Evolutionary conservation across 2,888 invertebrate genomes (phyloP).

Genomic region (Colostygia pectinataria): DNA sequence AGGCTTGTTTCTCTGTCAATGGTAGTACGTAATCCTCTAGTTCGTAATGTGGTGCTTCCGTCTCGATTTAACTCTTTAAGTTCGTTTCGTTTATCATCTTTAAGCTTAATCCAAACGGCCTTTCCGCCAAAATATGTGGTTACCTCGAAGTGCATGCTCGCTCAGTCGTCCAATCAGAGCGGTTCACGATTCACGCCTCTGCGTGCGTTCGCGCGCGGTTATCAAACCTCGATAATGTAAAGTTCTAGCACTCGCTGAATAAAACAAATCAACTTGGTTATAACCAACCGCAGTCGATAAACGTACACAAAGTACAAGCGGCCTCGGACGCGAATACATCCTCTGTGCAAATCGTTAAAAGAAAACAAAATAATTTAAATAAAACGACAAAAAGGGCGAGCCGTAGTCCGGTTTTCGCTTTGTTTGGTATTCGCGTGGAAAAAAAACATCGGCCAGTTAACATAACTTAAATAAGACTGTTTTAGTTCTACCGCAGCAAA

Average conservation of each 20-base stretch:
- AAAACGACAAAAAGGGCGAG: constrained; percentile 57
- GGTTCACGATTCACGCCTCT: constrained; percentile 65
- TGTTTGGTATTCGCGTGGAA: constrained; percentile 46
- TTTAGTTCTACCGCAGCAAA: too few species aligned
- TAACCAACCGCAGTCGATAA: constrained; percentile 48
- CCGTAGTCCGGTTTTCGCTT: constrained; percentile 60
- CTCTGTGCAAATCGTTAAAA: constrained; percentile 48
- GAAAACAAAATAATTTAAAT: constrained; percentile 52
- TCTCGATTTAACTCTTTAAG: constrained; percentile 21
- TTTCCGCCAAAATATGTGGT: constrained; percentile 62
- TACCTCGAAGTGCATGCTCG: constrained; percentile 36
- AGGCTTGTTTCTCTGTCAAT: constrained; percentile 32
- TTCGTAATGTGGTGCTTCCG: constrained; percentile 23
- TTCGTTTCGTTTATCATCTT: constrained; percentile 29
- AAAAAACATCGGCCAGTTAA: constrained; percentile 17
- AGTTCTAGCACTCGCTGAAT: constrained; percentile 46
- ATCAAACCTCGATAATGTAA: constrained; percentile 64
- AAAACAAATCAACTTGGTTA: constrained; percentile 62
- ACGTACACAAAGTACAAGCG: constrained; percentile 51
- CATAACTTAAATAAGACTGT: constrained; percentile 13
- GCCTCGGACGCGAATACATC: constrained; percentile 58
- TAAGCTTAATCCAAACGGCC: constrained; percentile 36
- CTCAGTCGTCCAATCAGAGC: constrained; percentile 69
- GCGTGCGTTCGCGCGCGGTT: constrained; percentile 69
- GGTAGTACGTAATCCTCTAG: constrained; percentile 34